Percentiles rank a stretch among this genome's conserved stretches.
Conservation (phyloP, 2,797 vertebrate genomes). For the Craterocephalus amniculus region DNA sequence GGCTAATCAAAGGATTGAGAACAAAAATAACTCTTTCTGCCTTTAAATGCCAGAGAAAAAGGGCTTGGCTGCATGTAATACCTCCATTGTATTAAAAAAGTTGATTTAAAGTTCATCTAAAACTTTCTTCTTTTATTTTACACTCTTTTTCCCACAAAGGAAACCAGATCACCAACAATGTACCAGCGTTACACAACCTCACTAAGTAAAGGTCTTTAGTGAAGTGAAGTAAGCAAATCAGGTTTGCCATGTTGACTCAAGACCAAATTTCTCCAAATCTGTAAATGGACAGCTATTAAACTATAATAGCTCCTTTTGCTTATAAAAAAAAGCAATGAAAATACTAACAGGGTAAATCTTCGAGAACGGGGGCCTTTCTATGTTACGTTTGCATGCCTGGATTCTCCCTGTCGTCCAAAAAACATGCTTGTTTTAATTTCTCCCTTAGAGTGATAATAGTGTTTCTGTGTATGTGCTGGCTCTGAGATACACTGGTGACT, state of each 20-base stretch:
- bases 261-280: slow-evolving; percentile 72
- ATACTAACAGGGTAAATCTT: slow-evolving; percentile 42
- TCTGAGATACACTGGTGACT: too few relatives aligned
- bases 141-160: neutral
- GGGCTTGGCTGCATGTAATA: slow-evolving; percentile 28
- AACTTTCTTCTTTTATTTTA: slow-evolving; percentile 11
- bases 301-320: slow-evolving; percentile 72
- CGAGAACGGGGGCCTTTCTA: neutral
- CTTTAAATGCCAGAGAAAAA: slow-evolving; percentile 27
- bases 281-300: slow-evolving; percentile 78
- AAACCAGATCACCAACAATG: neutral
- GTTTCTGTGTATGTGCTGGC: too few relatives aligned
- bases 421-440: too few relatives aligned
- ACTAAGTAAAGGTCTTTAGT: slow-evolving; percentile 11
- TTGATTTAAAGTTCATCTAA: neutral
- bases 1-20: slow-evolving; percentile 50
- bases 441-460: too few relatives aligned
- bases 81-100: slow-evolving; percentile 7
- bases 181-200: slow-evolving; percentile 4
- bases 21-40: slow-evolving; percentile 47
- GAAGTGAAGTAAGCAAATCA: slow-evolving; percentile 76
- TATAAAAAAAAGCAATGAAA: slow-evolving; percentile 52
- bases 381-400: too few relatives aligned
- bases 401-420: too few relatives aligned
- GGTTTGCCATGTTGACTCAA: slow-evolving; percentile 80